Base-by-base conservation (phyloP, 2,797 vertebrate species). In the Hypotaenidia philippensis region DNA sequence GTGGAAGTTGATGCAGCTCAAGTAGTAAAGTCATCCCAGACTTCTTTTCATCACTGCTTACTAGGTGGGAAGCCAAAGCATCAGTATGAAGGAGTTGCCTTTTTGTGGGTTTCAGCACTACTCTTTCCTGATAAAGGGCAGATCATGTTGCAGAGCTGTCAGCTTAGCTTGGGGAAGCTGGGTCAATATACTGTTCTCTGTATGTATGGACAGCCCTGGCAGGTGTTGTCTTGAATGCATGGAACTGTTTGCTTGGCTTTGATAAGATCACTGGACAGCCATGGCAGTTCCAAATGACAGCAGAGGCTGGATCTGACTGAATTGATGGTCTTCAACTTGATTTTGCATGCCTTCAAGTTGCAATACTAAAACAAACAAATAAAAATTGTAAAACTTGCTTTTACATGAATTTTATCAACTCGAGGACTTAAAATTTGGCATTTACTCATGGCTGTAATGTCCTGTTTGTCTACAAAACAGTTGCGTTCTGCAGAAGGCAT, bases 401-500 rank as follows among this genome's bases (percentile, higher is more conserved):
- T 66, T 44, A 44, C 2, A 0, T 55, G 9, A 36, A 25, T 52
- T 5, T 59, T 22, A 34, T 19, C 21, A 29, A 82, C 31, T 9
- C 2, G 3, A 65, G 34, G 32, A 23, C 25, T 50, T 71, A 27
- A 66, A 45, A 57, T 20, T 85, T 22, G 55, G 6, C 0, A 0
- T 59, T 59, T 83, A 66, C 55, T 85, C 45, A 50, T 1, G 8
- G 21, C 13, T 60, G 9, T n/a, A n/a, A 55, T 49, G 72, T 63
- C 52, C 40, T 80, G 31, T 65, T 85, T 83, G 47, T 90, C 89
- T 92, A 61, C 26, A 77, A 38, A 81, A 45, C 17, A 26, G 52
- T 89, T 92, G 55, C 20, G 7, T 68, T 72, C 72, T 90, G 52
- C 91, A 92, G 82, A 53, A 93, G 79, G 41, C 65, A 72, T 22